Evolutionary conservation across 2,797 vertebrate species (phyloP), one percentile per base, ranked within the genome.

Genomic region (Lindbergichthys nudifrons): DNA sequence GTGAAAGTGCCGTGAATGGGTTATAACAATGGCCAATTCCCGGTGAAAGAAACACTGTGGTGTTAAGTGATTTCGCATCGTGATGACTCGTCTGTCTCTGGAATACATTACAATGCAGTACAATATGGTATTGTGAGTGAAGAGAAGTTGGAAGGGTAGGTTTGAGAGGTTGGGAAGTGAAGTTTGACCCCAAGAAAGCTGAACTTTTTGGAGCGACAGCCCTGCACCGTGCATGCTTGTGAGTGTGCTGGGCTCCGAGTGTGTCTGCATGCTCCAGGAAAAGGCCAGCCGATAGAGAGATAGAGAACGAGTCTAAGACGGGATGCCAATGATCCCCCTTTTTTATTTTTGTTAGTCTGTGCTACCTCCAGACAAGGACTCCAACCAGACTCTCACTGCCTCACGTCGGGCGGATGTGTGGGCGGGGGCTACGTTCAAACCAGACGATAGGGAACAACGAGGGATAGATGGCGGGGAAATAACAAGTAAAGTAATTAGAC

Each of bases 311-410:
- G 71, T 85, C 88, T 90, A 77, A 86, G 74, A 48, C 3, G 66
- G 86, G 87, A 89, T 79, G 63, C 52, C 53, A 1, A 36, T 36
- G 59, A 88, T 80, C 88, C 88, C 86, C 32, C 32, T 36, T 7
- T 36, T 36, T 36, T 7, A 7, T 36, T 36, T 36, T 45, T 73
- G 82, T 11, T 84, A 85, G 83, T 93, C 93, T 87, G 94, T 90
- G 95, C 98, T 99, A 99, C 98, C 98, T 99, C 97, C 95, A 84
- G 97, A 96, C 93, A 98, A 91, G 63, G 97, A 97, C 92, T 99
- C 97, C 97, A 99, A 95, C 98, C 98, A 99, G 95, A 97, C 97
- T 95, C 96, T 96, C 92, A 99, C 97, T 80, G 96, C 97, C 88
- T 98, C 96, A 76, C 94, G 96, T 91, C 96, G 96, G 88, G 95